A percentile compares a stretch with the other conserved stretches of the same genome.
Conservation (phyloP, 2,113 vertebrate genomes). For the human (Homo sapiens) region DNA sequence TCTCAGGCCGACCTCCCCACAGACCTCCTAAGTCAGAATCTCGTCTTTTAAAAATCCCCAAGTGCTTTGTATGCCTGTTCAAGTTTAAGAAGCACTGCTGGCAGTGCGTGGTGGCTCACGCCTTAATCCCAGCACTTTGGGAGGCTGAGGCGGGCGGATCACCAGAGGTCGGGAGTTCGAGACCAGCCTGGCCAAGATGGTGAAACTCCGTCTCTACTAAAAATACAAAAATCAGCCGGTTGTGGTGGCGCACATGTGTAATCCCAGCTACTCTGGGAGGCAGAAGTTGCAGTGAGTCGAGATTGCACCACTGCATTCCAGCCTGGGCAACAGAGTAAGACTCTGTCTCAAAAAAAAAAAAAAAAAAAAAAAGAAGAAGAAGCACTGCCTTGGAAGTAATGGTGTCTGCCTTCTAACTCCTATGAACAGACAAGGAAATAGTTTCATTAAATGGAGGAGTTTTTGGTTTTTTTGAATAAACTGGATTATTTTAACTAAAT, state of each 20-base stretch:
- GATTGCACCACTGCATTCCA: neutral
- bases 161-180: neutral
- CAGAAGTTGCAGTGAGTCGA: neutral
- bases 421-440: neutral
- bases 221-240: neutral
- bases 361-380: neutral
- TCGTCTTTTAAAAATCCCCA: neutral
- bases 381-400: neutral
- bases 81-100: neutral
- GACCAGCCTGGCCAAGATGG: neutral
- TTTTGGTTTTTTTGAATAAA: neutral
- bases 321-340: neutral
- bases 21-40: neutral
- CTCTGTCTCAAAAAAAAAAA: neutral
- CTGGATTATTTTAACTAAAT: constrained; percentile 36
- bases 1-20: neutral
- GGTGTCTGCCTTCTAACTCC: neutral
- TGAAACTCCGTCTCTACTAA: neutral
- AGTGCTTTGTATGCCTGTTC: neutral
- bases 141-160: neutral
- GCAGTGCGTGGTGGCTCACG: neutral
- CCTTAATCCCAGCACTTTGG: neutral
- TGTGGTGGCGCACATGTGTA: neutral
- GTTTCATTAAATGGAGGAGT: neutral
- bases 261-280: neutral